Conservation (phyloP, 2,797 vertebrate species). For the Rousettus madagascariensis region DNA sequence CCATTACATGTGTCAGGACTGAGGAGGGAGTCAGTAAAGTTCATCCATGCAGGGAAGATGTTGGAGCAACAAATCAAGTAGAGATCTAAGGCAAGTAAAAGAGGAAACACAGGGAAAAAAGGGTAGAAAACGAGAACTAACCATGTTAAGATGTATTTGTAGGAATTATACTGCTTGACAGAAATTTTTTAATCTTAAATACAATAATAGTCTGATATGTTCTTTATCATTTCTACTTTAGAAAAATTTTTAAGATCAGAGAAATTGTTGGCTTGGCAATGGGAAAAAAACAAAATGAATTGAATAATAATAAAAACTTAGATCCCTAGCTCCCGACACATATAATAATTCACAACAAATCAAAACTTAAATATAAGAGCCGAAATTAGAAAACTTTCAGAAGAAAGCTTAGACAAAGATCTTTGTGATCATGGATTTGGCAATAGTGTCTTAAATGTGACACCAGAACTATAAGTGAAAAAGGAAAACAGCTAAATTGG, state of each 20-base stretch:
- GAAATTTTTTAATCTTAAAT: neutral
- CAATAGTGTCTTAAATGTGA: neutral
- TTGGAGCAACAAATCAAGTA: neutral
- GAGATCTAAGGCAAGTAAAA: neutral
- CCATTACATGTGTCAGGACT: neutral
- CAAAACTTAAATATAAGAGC: neutral
- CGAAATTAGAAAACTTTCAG: neutral
- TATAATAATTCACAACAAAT: neutral
- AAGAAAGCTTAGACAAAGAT: neutral
- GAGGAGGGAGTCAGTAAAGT: neutral
- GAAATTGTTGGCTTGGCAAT: neutral
- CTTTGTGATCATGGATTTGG: neutral
- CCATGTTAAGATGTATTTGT: neutral
- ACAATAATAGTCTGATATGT: neutral
- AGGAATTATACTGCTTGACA: neutral
- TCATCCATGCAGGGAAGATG: neutral
- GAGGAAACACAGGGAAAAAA: neutral
- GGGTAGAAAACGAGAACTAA: neutral
- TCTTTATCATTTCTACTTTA: neutral
- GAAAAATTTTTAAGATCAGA: neutral
- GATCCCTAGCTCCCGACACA: neutral
- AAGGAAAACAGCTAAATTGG: neutral
- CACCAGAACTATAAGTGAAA: neutral
- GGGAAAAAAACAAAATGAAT: too few species aligned
- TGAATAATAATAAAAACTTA: too few species aligned